phyloP scores from a whole-genome alignment of 2,797 vertebrate genomes.

The Erethizon dorsatum region DNA sequence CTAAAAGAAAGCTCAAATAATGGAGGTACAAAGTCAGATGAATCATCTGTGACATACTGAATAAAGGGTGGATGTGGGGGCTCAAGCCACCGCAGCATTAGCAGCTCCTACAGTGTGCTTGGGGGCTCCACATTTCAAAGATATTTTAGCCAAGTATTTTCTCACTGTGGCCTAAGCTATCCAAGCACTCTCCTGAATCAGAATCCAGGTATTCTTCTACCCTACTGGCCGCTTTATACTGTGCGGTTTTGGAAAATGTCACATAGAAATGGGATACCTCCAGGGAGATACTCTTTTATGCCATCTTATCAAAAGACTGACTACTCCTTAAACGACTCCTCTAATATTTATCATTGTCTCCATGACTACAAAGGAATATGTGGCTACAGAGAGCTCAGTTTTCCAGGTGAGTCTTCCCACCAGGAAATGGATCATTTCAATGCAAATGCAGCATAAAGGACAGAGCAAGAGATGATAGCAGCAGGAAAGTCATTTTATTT shows the following conservation, averaged over 20 bases:
- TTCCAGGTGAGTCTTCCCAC: slow-evolving; percentile 43
- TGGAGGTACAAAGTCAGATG: slow-evolving; percentile 51
- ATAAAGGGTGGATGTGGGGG: not conserved
- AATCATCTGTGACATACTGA: slow-evolving; percentile 49
- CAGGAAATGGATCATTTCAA: slow-evolving; percentile 42
- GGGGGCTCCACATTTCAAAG: not conserved
- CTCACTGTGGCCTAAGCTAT: not conserved
- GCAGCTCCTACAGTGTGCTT: not conserved
- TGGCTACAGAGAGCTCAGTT: slow-evolving; percentile 5
- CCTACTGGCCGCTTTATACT: not conserved
- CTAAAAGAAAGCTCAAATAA: not conserved
- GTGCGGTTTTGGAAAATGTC: slow-evolving; percentile 52
- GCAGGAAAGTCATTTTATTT: slow-evolving; percentile 48
- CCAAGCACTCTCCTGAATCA: not conserved
- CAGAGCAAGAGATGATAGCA: not conserved
- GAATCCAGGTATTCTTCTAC: slow-evolving; percentile 48
- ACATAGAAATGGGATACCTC: not conserved
- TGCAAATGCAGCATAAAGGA: not conserved
- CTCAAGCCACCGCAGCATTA: slow-evolving; percentile 20
- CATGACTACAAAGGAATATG: slow-evolving; percentile 44
- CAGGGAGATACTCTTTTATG: not conserved
- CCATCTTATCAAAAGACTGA: slow-evolving; percentile 52
- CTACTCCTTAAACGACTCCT: slow-evolving; percentile 44
- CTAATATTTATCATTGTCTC: slow-evolving; percentile 10
- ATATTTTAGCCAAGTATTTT: slow-evolving; percentile 31